Evolutionary conservation across 2,797 vertebrate species (phyloP), one percentile per base, ranked within the genome.

Genomic region (Acanthopagrus latus): DNA sequence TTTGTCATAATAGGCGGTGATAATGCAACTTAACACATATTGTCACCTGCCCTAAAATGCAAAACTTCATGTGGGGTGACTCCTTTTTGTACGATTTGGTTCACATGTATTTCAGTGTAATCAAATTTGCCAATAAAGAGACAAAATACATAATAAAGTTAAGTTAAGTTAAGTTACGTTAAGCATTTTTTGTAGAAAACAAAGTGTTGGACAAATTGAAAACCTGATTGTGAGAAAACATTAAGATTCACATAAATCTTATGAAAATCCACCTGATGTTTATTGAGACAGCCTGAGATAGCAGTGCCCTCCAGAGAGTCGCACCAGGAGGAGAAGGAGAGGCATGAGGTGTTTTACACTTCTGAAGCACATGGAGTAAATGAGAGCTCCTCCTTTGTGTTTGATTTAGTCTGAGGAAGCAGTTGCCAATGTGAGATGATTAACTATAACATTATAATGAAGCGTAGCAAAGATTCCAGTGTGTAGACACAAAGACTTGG

Each of bases 401-500:
- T 46, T 46, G 25, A 70, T 64, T 81, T 33, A 9, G 51, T 57
- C 64, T 5, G 18, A 67, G 43, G 64, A 20, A 46, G 41, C 46
- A 51, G 44, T 44, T 74, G 18, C 43, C 21, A n/a, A 1, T 21
- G 18, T 41, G 41, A 55, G 48, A 41, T 41, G 47, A 64, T 58
- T 20, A 55, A 66, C 64, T 64, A 12, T 41, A 54, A 65, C 18
- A 43, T 66, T 63, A 82, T 60, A 66, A 81, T 63, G 21, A 78
- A 74, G 64, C 18, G 1, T 62, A 51, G 51, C 21, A 25, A 55
- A 71, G 29, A 68, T 29, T 78, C 50, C 52, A 33, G 44, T 56
- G 43, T 47, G 71, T 17, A 16, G 71, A 78, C 62, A 70, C 60
- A 64, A 21, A 83, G 77, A 77, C 58, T 33, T 7, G 71, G 66